Conservation (phyloP, 2,113 vertebrate species). For the Tricholaema leucomelas region DNA sequence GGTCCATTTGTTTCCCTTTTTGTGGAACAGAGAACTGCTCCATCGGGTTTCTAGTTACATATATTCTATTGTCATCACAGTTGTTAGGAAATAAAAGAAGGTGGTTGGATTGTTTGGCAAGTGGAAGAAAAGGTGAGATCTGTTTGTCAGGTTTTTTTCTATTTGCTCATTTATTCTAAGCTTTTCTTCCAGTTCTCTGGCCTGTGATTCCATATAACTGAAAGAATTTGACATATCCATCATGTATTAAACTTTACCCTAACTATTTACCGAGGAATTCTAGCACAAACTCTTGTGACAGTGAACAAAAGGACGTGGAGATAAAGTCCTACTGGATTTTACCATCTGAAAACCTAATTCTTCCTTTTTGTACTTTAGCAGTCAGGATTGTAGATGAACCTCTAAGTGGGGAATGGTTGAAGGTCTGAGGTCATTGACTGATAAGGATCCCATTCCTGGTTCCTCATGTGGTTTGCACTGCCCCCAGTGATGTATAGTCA, state of each 20-base stretch:
- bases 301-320: not conserved
- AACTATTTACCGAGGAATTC: not conserved
- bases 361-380: not conserved
- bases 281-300: too few relatives aligned
- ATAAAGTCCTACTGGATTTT: not conserved
- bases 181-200: not conserved
- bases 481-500: not conserved
- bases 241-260: not conserved
- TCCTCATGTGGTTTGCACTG: too few relatives aligned
- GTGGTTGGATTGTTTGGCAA: not conserved
- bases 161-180: not conserved
- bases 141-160: not conserved
- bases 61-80: not conserved
- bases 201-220: not conserved
- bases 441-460: not conserved
- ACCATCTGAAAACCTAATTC: not conserved
- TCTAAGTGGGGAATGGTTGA: not conserved
- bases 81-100: not conserved
- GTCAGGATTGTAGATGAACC: not conserved
- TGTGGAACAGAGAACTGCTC: not conserved
- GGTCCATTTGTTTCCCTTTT: not conserved
- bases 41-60: not conserved
- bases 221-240: not conserved
- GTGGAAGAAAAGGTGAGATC: not conserved
- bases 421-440: not conserved